A percentile compares a stretch with the other conserved stretches of the same genome.
Conservation (phyloP, 2,797 vertebrate genomes). For the Distichodus sexfasciatus region DNA sequence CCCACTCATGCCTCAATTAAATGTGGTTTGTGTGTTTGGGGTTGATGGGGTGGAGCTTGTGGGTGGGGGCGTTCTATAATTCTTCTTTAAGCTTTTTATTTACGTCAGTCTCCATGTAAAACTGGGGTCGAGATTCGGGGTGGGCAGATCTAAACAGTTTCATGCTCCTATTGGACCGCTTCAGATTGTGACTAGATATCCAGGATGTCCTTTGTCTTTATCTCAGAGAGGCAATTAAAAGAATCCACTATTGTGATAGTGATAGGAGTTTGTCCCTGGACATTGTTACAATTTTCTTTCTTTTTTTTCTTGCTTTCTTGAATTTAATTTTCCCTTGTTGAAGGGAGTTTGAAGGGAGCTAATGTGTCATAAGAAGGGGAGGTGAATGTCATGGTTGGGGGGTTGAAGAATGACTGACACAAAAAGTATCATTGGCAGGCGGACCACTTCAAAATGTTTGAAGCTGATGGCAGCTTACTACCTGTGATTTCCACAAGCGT, state of each 20-base stretch:
- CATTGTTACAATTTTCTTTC: slow-evolving; percentile 30
- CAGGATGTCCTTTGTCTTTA: slow-evolving; percentile 43
- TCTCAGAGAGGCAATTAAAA: slow-evolving; percentile 49
- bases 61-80: slow-evolving; percentile 42
- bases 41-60: slow-evolving; percentile 37
- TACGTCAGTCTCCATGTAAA: slow-evolving; percentile 49
- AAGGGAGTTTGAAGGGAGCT: slow-evolving; percentile 31
- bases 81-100: slow-evolving; percentile 54
- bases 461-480: slow-evolving; percentile 51
- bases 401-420: slow-evolving; percentile 27
- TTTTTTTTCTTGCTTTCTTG: slow-evolving; percentile 8
- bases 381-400: slow-evolving; percentile 28
- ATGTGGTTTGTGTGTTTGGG: slow-evolving; percentile 44
- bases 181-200: slow-evolving; percentile 51
- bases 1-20: slow-evolving; percentile 49
- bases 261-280: slow-evolving; percentile 45
- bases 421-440: slow-evolving; percentile 29
- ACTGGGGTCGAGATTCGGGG: slow-evolving; percentile 10
- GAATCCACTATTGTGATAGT: slow-evolving; percentile 56
- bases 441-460: slow-evolving; percentile 47
- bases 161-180: slow-evolving; percentile 45
- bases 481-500: slow-evolving; percentile 42
- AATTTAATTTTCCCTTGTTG: slow-evolving; percentile 15
- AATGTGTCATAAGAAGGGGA: slow-evolving; percentile 39
- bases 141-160: slow-evolving; percentile 44